Percentiles rank a stretch among this genome's conserved stretches.
These are phyloP conservation scores for Pantherophis vulpinus DNA, from an alignment of 2,797 vertebrate species.

Conservation along the genomic window DNA sequence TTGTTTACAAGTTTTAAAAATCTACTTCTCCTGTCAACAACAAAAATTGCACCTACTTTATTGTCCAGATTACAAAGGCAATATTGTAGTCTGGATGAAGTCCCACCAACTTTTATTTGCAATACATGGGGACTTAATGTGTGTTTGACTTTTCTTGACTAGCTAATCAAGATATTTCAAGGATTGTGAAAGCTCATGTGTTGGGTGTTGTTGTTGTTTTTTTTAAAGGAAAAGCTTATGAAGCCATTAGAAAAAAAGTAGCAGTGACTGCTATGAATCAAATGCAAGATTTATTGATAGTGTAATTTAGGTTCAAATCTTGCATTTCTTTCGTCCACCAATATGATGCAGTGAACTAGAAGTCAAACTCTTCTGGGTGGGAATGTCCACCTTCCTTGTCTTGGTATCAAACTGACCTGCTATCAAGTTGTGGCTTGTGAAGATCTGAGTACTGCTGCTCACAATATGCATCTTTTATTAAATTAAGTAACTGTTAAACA, in stretches of 20 bases:
- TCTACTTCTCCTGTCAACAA: not conserved
- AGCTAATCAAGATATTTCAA: not conserved
- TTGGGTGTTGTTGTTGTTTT: not conserved
- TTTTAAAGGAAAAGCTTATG: not conserved
- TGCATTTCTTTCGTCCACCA: not conserved
- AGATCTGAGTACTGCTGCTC: not conserved
- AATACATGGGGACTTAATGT: not conserved
- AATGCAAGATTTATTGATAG: not conserved
- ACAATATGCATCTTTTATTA: not conserved
- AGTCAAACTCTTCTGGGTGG: not conserved
- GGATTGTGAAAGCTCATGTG: not conserved
- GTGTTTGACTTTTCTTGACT: not conserved
- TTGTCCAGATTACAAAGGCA: not conserved
- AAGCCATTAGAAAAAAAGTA: not conserved
- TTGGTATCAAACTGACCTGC: not conserved
- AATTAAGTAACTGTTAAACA: not conserved
- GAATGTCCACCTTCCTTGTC: not conserved
- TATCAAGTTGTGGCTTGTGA: not conserved
- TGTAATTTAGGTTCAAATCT: not conserved
- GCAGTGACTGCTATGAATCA: not conserved
- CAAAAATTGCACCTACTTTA: not conserved
- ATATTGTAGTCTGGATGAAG: not conserved
- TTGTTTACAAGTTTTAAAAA: not conserved
- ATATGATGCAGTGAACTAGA: not conserved
- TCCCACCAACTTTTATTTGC: not conserved